These are phyloP conservation scores for Ceratoteleas bidentatus DNA, from an alignment of 1,140 invertebrate species.

Conservation along the genomic window DNA sequence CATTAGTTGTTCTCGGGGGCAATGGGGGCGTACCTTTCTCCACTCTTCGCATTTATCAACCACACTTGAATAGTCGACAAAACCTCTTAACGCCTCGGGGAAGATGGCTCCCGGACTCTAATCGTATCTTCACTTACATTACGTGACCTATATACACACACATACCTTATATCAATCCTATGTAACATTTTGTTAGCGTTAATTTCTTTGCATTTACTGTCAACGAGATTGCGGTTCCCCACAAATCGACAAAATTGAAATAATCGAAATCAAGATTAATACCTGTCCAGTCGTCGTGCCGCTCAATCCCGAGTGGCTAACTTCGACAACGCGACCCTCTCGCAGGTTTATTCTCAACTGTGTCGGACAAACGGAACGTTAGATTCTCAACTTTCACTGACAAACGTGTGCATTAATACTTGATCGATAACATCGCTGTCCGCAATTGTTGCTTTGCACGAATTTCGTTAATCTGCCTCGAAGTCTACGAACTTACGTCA, in stretches of 20 bases:
- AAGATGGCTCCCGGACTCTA: slow-evolving; percentile 16
- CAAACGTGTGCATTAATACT: background rate
- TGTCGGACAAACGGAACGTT: slow-evolving; percentile 20
- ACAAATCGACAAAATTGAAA: no score
- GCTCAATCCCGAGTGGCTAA: slow-evolving; percentile 8
- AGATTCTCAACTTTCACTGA: slow-evolving; percentile 13
- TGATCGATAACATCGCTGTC: no score
- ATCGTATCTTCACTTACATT: slow-evolving; percentile 43
- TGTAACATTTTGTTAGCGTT: slow-evolving; percentile 19
- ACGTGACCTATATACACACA: slow-evolving; percentile 55
- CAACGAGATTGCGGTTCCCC: slow-evolving; percentile 12
- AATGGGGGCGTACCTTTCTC: slow-evolving; percentile 29
- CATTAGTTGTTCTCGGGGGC: slow-evolving; percentile 14
- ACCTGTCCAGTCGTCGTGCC: slow-evolving; percentile 21
- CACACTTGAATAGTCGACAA: slow-evolving; percentile 18
- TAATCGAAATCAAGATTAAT: slow-evolving; percentile 2
- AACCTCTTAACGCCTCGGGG: slow-evolving; percentile 21
- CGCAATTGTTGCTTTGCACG: no score
- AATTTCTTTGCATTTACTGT: slow-evolving; percentile 3
- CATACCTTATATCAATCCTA: slow-evolving; percentile 37
- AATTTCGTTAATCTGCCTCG: no score
- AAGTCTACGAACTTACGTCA: slow-evolving; percentile 19
- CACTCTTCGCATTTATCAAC: background rate
- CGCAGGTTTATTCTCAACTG: slow-evolving; percentile 52
- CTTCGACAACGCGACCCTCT: slow-evolving; percentile 43